Conservation (phyloP, 2,113 vertebrate species). For the Sebastes schlegelii region DNA sequence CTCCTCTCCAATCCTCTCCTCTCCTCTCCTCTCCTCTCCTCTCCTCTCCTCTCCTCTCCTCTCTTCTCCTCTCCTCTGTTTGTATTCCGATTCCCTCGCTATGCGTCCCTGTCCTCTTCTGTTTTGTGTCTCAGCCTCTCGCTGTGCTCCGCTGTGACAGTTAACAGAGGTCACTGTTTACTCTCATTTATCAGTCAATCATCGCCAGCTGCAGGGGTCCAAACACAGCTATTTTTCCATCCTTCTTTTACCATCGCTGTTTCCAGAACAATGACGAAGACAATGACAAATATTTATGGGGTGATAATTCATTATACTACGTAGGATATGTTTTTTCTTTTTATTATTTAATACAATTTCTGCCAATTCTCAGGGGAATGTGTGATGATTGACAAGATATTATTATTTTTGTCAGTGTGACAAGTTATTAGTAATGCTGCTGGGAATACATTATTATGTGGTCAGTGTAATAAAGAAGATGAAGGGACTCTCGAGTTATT, state of each 20-base stretch:
- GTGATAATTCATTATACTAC: conserved; percentile 14
- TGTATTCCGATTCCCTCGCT: conserved; percentile 33
- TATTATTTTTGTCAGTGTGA: conserved; percentile 23
- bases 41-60: conserved; percentile 4
- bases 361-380: not conserved
- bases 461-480: conserved; percentile 11
- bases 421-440: conserved; percentile 6
- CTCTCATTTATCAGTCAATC: conserved; percentile 84
- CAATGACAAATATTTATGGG: conserved; percentile 3
- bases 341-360: not conserved
- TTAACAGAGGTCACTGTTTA: conserved; percentile 84
- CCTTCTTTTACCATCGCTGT: conserved; percentile 16
- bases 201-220: conserved; percentile 65
- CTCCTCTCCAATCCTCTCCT: not conserved
- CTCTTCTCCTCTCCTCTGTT: conserved; percentile 9
- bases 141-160: conserved; percentile 79
- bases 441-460: conserved; percentile 1
- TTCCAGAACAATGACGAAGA: not conserved
- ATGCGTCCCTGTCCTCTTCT: conserved; percentile 55
- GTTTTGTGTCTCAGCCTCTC: conserved; percentile 58
- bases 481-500: not conserved
- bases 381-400: conserved; percentile 3
- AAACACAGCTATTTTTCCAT: conserved; percentile 46
- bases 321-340: not conserved
- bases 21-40: conserved; percentile 20